These are phyloP conservation scores for Octonoba sinensis DNA, from an alignment of 2,888 invertebrate genomes.

Conservation along the genomic window DNA sequence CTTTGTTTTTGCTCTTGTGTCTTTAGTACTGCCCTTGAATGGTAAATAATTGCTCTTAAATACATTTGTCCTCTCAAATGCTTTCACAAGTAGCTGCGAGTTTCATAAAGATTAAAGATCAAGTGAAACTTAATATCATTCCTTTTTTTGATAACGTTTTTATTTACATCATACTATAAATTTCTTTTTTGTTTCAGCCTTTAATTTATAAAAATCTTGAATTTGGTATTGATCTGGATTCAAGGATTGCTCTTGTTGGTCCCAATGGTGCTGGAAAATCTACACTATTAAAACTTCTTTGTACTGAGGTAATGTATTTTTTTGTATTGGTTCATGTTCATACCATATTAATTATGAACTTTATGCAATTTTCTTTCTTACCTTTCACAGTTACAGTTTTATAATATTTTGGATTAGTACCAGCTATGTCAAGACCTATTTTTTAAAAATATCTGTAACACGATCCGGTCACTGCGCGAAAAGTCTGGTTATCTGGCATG, in stretches of 20 bases:
- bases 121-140: too few species aligned
- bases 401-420: background rate
- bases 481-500: too few species aligned
- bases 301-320: slow-evolving; percentile 83
- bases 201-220: slow-evolving; percentile 97
- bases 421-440: too few species aligned
- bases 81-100: too few species aligned
- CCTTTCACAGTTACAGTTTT: background rate
- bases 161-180: background rate
- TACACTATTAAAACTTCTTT: slow-evolving; percentile 93
- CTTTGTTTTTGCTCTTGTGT: too few species aligned
- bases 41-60: too few species aligned
- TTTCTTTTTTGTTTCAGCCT: slow-evolving; percentile 74
- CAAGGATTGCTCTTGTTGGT: slow-evolving; percentile 91
- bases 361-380: background rate
- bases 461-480: too few species aligned
- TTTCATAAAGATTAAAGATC: too few species aligned
- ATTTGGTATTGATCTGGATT: slow-evolving; percentile 98
- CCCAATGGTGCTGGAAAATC: slow-evolving; percentile 99
- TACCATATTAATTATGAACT: background rate
- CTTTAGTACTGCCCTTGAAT: too few species aligned
- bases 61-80: too few species aligned
- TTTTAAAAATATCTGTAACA: too few species aligned
- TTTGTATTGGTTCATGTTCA: background rate
- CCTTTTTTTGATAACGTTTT: too few species aligned